These are phyloP conservation scores for Acleris literana DNA, from an alignment of 2,888 invertebrate genomes.

Conservation along the genomic window DNA sequence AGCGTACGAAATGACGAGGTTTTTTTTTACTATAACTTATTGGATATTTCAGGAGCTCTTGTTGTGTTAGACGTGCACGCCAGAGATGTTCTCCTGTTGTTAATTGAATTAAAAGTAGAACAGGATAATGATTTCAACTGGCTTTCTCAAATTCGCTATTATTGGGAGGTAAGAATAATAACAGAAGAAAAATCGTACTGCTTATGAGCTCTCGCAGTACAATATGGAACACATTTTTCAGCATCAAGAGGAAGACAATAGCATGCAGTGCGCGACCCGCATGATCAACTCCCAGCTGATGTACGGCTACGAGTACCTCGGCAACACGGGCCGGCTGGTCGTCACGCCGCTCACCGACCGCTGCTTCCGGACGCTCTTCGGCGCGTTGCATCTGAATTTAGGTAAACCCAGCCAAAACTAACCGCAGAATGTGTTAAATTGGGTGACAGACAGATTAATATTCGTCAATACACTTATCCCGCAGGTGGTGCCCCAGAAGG, in stretches of 20 bases:
- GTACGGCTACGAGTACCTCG: slow-evolving; percentile 98
- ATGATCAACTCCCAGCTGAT: slow-evolving; percentile 95
- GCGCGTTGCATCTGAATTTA: slow-evolving; percentile 94
- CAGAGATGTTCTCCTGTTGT: slow-evolving; percentile 90
- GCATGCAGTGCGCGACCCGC: slow-evolving; percentile 85
- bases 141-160: slow-evolving; percentile 91
- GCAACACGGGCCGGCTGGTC: slow-evolving; percentile 93
- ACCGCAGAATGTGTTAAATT: neutral
- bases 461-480: too few species aligned
- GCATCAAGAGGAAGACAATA: slow-evolving; percentile 72
- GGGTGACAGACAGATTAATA: too few species aligned
- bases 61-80: slow-evolving; percentile 97
- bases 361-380: slow-evolving; percentile 95
- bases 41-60: slow-evolving; percentile 86
- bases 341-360: slow-evolving; percentile 97
- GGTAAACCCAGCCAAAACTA: slow-evolving; percentile 57
- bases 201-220: neutral
- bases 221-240: slow-evolving; percentile 46
- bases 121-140: slow-evolving; percentile 94
- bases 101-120: slow-evolving; percentile 86
- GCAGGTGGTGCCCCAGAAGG: slow-evolving; percentile 92
- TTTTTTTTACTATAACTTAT: too few species aligned
- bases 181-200: neutral
- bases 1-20: too few species aligned
- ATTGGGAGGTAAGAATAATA: slow-evolving; percentile 86